phyloP scores from a whole-genome alignment of 2,797 vertebrate genomes.

The Scyliorhinus canicula region DNA sequence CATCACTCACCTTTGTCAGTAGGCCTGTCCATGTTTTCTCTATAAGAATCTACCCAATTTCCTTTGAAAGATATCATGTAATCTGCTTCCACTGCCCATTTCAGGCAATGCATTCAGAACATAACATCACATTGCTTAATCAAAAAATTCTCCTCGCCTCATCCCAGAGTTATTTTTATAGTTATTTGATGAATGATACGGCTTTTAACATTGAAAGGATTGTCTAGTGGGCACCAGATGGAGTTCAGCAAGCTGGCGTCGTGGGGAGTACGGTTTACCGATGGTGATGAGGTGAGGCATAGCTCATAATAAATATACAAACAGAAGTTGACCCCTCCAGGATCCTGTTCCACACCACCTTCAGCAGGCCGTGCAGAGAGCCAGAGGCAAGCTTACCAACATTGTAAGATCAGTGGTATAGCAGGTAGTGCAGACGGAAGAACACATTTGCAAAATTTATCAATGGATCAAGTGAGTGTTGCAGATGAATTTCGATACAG shows the following conservation, averaged over 20 bases:
- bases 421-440: neutral
- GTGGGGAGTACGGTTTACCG: neutral
- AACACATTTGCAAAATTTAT: neutral
- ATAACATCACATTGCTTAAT: neutral
- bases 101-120: neutral
- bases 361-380: neutral
- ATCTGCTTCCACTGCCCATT: neutral
- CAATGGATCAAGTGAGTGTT: neutral
- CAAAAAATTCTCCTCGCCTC: neutral
- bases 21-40: neutral
- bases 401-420: neutral
- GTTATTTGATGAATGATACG: neutral
- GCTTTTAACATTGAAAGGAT: neutral
- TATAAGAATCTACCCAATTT: neutral
- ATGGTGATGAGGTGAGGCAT: neutral
- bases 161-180: neutral
- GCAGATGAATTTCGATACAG: neutral
- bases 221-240: neutral
- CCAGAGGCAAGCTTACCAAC: neutral
- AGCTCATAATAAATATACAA: neutral
- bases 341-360: neutral
- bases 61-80: neutral
- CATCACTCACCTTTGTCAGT: neutral
- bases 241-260: neutral
- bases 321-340: neutral